Base-by-base conservation (phyloP, 2,888 invertebrate species). In the Chalcosyrphus nemorum region DNA sequence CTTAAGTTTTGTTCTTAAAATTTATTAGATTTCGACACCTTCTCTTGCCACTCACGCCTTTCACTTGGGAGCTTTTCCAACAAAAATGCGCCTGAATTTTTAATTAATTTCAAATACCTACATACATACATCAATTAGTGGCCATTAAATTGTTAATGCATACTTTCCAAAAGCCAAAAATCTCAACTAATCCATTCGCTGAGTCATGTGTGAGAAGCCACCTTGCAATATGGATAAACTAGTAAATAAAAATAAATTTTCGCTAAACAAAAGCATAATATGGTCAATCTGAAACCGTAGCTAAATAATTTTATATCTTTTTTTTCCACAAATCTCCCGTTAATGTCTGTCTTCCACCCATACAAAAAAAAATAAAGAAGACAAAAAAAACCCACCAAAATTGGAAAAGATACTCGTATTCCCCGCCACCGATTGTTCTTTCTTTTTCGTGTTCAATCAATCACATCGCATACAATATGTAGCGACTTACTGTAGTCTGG, bases 271-370 rank as follows among this genome's bases (percentile, higher is more conserved):
- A 50, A 27, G 13, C 50, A 50, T 24, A 13, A 17, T 54, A 32
- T 32, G 32, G 29, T 32, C 29, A 54, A 17, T 54, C 32, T 47
- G 11, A 54, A 54, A 9, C 52, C 27, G 15, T 52, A 15, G 52
- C 15, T 21, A 19, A 56, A 21, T 56, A 56, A 56, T 56, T 52
- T 52, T 52, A 9, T 29, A 27, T 19, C 35, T 38, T 32, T 54
- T 43, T 13, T 27, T 19, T 4, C 4, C 21, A 29, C 43, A 41
- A 11, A 50, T 35, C 17, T 24, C 11, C 54, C 43, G 54, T 66
- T 66, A 66, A 13, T 50, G 27, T 50, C 13, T 52, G 21, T 56
- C 56, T 13, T 65, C 47, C 50, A 15, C 63, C 63, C 50, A 65
- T 35, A 17, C 32, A 13, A 21, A n/a, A n/a, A n/a, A n/a, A n/a